A percentile compares a stretch with the other conserved stretches of the same genome.
These are phyloP conservation scores for Chromoteleia sp. DNA, from an alignment of 2,888 invertebrate species.

Conservation along the genomic window DNA sequence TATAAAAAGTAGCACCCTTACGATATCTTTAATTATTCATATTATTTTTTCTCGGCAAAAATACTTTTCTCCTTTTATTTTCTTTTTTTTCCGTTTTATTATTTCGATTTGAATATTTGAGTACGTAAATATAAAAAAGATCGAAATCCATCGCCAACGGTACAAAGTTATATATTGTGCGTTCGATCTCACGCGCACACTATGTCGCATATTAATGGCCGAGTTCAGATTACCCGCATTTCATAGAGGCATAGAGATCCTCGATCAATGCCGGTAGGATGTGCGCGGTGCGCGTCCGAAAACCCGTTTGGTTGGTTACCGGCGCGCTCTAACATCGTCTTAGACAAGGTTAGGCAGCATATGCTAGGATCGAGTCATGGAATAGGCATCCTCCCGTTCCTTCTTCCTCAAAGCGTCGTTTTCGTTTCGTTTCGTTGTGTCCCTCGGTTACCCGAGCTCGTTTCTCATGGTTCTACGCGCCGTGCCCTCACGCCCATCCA, in stretches of 20 bases:
- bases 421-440: conserved; percentile 43
- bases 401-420: conserved; percentile 54
- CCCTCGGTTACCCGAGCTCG: conserved; percentile 50
- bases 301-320: conserved; percentile 72
- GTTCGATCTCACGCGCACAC: conserved; percentile 47
- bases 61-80: no score
- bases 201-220: conserved; percentile 64
- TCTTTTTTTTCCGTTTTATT: no score
- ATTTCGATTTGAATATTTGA: no score
- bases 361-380: conserved; percentile 65
- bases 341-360: conserved; percentile 69
- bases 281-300: conserved; percentile 52
- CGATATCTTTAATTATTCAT: no score
- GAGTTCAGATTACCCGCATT: conserved; percentile 65
- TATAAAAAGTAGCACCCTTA: no score
- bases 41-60: no score
- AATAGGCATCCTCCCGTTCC: conserved; percentile 60
- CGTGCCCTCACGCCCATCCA: conserved; percentile 56
- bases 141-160: neutral
- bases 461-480: conserved; percentile 57
- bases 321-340: conserved; percentile 60
- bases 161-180: conserved; percentile 24
- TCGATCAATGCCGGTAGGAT: conserved; percentile 60
- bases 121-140: no score
- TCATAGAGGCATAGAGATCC: conserved; percentile 56